Evolutionary conservation across 1,140 invertebrate genomes (phyloP).

Genomic region (Drosophila sucinea): DNA sequence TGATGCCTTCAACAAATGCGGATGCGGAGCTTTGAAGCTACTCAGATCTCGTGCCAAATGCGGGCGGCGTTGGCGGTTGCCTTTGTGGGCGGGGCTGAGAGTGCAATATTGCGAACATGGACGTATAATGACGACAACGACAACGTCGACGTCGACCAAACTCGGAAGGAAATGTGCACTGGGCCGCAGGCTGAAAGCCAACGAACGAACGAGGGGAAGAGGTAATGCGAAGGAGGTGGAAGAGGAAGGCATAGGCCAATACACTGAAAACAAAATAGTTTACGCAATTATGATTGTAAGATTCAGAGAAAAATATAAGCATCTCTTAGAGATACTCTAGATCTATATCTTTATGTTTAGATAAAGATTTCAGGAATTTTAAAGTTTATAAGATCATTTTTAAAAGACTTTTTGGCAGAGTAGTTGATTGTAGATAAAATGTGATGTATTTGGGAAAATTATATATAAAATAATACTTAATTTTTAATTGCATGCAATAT

Average conservation of each 20-base stretch:
- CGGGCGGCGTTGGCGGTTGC: constrained; percentile 39
- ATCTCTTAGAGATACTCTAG: no score
- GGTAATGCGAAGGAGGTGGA: not conserved
- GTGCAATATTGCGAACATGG: constrained; percentile 81
- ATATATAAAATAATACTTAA: no score
- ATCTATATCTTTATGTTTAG: no score
- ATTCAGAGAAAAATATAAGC: no score
- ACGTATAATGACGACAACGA: constrained; percentile 74
- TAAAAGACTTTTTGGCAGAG: no score
- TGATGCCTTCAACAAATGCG: constrained; percentile 64
- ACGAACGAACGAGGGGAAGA: constrained; percentile 8
- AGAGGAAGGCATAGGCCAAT: constrained; percentile 5
- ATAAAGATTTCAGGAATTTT: no score
- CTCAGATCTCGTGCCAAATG: constrained; percentile 47
- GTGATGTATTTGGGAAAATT: no score
- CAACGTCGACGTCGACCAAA: constrained; percentile 35
- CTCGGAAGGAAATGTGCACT: constrained; percentile 70
- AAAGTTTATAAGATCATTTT: no score
- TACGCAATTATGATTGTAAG: no score
- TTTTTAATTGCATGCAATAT: no score
- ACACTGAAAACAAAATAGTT: not conserved
- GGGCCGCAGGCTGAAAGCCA: constrained; percentile 50
- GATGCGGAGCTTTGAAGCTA: constrained; percentile 22
- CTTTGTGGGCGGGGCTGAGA: constrained; percentile 56
- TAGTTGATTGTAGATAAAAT: no score